Evolutionary conservation across 2,888 invertebrate species (phyloP).

Genomic region (Coelogynopora nodosa): DNA sequence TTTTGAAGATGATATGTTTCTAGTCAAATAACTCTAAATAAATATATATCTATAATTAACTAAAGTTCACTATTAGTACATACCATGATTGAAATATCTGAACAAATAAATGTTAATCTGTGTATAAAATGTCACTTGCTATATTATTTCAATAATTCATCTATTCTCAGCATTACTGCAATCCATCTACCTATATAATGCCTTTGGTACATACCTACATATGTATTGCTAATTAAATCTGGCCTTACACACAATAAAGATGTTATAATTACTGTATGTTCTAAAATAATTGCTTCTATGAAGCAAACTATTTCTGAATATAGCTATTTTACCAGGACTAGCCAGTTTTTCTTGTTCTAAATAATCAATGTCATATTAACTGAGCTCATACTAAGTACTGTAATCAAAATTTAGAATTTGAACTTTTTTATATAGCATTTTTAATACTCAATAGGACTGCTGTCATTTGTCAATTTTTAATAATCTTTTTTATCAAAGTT

Average conservation of each 20-base stretch:
- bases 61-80: not conserved
- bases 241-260: not conserved
- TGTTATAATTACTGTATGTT: not conserved
- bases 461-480: not conserved
- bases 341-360: not conserved
- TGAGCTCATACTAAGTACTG: not conserved
- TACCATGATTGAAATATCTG: not conserved
- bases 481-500: not conserved
- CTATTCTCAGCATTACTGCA: constrained; percentile 1
- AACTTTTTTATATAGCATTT: not conserved
- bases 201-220: constrained; percentile 16
- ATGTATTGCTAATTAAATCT: not conserved
- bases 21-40: too few species aligned
- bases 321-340: not conserved
- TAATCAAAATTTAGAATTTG: not conserved
- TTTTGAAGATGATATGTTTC: not conserved
- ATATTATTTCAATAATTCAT: constrained; percentile 18
- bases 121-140: not conserved
- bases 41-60: not conserved
- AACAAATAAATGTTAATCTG: not conserved
- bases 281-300: not conserved
- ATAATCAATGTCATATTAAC: not conserved
- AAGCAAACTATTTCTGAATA: not conserved
- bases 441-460: not conserved
- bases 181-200: constrained; percentile 25